A percentile compares a stretch with the other conserved stretches of the same genome.
phyloP scores from a whole-genome alignment of 1,140 invertebrate species.

The Berghia stephanieae region DNA sequence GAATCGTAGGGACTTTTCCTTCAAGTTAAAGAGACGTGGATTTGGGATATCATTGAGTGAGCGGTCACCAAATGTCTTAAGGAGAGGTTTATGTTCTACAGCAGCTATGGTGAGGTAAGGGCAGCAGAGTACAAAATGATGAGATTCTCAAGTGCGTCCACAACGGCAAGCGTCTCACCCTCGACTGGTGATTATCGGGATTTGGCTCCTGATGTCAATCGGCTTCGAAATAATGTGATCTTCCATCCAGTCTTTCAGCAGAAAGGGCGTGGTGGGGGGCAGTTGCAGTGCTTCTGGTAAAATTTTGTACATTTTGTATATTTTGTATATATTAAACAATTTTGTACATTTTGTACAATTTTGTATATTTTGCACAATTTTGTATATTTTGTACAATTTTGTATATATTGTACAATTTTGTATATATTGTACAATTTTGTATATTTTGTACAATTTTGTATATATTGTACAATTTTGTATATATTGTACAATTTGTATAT shows the following conservation, averaged over 20 bases:
- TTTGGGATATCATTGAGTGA: constrained; percentile 39
- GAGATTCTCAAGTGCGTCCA: constrained; percentile 40
- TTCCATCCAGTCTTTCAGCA: constrained; percentile 39
- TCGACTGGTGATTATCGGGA: constrained; percentile 41
- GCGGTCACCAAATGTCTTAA: constrained; percentile 36
- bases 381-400: no score
- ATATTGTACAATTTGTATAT: no score
- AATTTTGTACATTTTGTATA: no score
- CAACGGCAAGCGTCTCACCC: constrained; percentile 45
- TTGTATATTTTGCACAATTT: no score
- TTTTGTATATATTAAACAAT: no score
- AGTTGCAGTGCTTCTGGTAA: constrained; percentile 45
- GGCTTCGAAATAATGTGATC: constrained; percentile 41
- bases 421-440: no score
- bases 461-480: no score
- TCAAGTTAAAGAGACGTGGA: constrained; percentile 35
- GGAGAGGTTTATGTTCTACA: constrained; percentile 46
- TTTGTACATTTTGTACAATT: no score
- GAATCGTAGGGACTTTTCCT: constrained; percentile 40
- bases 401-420: no score
- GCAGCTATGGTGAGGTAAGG: constrained; percentile 38
- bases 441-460: no score
- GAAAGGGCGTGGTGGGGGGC: constrained; percentile 10
- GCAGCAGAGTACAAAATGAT: constrained; percentile 42
- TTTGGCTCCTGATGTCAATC: constrained; percentile 43